Base-by-base conservation (phyloP, 2,888 invertebrate genomes). In the Chorisops tibialis region DNA sequence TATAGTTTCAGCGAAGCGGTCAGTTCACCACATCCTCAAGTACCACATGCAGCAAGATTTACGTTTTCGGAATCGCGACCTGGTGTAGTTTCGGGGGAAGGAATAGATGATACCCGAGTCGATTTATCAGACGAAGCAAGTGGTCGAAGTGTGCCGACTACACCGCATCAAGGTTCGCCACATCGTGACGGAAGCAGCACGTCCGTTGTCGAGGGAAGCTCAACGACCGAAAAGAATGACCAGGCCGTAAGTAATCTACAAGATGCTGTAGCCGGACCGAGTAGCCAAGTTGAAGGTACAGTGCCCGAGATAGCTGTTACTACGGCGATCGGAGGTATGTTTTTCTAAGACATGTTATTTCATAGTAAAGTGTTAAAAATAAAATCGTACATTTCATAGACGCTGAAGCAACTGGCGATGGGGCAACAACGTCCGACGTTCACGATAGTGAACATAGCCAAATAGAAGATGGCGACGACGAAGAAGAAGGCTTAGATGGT, bases 1-100 rank as follows among this genome's bases (percentile, higher is more conserved):
- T n/a, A n/a, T 66, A 82, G 82, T 59, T 93, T 93, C 79, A 91
- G 93, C 39, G 93, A 94, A 75, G 93, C 93, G 47, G 91, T 95
- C 38, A 93, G 93, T 74, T 95, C 95, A 0, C 95, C 95, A 4
- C 89, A 89, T 79, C 87, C 90, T 41, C 87, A 88, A 74, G 86
- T 88, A 24, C 85, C 85, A 3, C 79, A 79, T 70, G 81, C 79
- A 62, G 83, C 84, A 1, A 80, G 87, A 67, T 88, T 88, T 70
- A 85, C 83, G 16, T 87, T 87, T 70, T 82, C 83, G 61, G 87
- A 87, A 68, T 77, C 82, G 67, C 70, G 5, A 71, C 72, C 38
- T 62, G 52, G 70, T 59, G 74, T 67, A 11, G 69, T 63, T 14
- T 62, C 61, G 4, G 66, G 67, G 3, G 86, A 86, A 73, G 83